These are phyloP conservation scores for Balaeniceps rex DNA, from an alignment of 2,113 vertebrate species.

Conservation along the genomic window DNA sequence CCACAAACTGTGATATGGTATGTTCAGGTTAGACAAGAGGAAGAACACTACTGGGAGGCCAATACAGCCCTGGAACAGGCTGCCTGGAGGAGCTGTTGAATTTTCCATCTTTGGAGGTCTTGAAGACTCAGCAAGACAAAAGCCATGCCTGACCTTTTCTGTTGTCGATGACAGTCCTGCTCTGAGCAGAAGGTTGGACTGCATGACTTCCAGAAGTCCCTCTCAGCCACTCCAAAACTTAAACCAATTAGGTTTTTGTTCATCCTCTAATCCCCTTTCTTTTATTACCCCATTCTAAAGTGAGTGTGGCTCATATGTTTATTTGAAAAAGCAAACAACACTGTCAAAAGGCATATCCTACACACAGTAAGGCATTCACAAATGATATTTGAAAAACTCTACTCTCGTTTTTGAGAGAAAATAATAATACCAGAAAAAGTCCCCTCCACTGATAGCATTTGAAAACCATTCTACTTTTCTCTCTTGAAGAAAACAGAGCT, in stretches of 20 bases:
- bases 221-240: background rate
- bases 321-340: background rate
- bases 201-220: background rate
- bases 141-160: background rate
- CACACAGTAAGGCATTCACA: background rate
- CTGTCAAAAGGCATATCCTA: background rate
- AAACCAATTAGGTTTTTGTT: background rate
- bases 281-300: background rate
- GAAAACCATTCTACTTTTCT: background rate
- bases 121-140: background rate
- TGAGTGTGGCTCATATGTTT: background rate
- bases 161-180: background rate
- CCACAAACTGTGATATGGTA: background rate
- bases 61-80: background rate
- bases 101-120: background rate
- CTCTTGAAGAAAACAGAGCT: background rate
- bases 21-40: background rate
- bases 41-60: fast-evolving
- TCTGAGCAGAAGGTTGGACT: background rate
- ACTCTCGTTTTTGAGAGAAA: background rate
- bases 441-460: background rate
- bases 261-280: background rate
- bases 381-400: background rate
- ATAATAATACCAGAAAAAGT: background rate
- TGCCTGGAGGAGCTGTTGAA: background rate